These are phyloP conservation scores for Cephus spinipes DNA, from an alignment of 2,888 invertebrate genomes.

Conservation along the genomic window DNA sequence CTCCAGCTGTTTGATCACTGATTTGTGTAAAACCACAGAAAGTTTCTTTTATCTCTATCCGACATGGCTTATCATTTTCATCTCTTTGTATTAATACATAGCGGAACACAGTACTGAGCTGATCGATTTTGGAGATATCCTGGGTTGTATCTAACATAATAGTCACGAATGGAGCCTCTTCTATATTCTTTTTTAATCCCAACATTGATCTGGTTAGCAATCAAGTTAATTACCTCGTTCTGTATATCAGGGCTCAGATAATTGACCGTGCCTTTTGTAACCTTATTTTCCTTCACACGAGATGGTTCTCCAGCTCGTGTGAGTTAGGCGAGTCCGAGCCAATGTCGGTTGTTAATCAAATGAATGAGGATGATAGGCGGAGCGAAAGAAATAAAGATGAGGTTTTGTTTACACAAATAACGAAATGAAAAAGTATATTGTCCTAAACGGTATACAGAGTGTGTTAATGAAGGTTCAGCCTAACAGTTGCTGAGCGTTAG, in stretches of 20 bases:
- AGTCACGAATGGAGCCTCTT: conserved; percentile 8
- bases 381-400: too few relatives aligned
- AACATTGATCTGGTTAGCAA: background rate
- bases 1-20: conserved; percentile 19
- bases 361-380: too few relatives aligned
- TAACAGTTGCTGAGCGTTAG: too few relatives aligned
- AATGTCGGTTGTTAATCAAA: too few relatives aligned
- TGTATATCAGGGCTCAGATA: conserved; percentile 18
- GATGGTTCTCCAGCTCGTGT: too few relatives aligned
- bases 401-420: too few relatives aligned
- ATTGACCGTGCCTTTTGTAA: conserved; percentile 3
- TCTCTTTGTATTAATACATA: conserved; percentile 3
- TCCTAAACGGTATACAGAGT: too few relatives aligned
- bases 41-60: conserved; percentile 25
- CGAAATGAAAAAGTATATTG: too few relatives aligned
- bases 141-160: conserved; percentile 18
- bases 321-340: too few relatives aligned
- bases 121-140: conserved; percentile 19
- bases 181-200: conserved; percentile 6
- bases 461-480: too few relatives aligned
- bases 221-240: conserved; percentile 15
- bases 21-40: conserved; percentile 21
- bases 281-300: too few relatives aligned
- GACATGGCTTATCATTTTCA: conserved; percentile 13
- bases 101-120: conserved; percentile 12